Conservation (phyloP, 2,797 vertebrate species). For the Peromyscus aztecus region DNA sequence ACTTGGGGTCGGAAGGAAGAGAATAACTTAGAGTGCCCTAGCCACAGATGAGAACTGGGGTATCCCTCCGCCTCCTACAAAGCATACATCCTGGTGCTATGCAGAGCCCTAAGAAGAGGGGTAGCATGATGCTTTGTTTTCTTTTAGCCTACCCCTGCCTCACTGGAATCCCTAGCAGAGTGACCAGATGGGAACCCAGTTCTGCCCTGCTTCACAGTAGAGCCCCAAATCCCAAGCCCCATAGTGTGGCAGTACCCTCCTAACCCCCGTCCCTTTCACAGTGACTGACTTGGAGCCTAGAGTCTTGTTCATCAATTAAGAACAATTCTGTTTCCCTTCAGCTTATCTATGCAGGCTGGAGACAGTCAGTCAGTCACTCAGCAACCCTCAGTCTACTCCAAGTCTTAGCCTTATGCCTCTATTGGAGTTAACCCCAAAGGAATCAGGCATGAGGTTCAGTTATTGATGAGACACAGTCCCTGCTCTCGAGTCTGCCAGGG, state of each 20-base stretch:
- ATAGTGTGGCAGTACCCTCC: neutral
- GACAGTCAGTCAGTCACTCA: conserved; percentile 31
- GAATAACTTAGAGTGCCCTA: neutral
- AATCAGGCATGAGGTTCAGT: neutral
- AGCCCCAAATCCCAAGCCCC: neutral
- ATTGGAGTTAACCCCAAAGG: neutral
- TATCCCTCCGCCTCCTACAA: neutral
- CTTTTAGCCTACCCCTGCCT: neutral
- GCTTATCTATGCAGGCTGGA: neutral
- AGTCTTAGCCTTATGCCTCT: neutral
- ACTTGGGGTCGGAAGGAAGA: neutral
- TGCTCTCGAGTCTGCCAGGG: neutral
- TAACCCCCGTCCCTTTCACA: neutral
- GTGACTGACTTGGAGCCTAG: neutral
- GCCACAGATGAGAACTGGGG: neutral
- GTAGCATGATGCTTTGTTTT: neutral
- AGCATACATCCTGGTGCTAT: neutral
- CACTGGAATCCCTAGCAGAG: neutral
- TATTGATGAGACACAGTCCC: neutral
- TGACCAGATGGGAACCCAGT: neutral
- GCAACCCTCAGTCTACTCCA: neutral
- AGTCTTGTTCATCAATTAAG: neutral
- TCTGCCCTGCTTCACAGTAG: neutral
- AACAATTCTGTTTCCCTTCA: conserved; percentile 3
- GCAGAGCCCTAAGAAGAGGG: neutral